Evolutionary conservation across 2,797 vertebrate genomes (phyloP).

Genomic region (Myripristis murdjan): DNA sequence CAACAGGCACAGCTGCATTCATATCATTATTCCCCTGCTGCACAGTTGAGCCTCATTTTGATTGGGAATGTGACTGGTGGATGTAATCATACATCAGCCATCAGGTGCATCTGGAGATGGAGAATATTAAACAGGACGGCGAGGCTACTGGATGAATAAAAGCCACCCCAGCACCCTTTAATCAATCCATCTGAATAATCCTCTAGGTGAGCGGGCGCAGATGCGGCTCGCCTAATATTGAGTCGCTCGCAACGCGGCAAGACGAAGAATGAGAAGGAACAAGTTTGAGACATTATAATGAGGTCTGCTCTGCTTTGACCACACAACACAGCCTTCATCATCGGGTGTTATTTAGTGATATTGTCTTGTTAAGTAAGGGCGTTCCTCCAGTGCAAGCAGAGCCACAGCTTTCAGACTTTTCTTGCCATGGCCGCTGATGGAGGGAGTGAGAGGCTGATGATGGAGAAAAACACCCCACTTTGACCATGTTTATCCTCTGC

Average conservation of each 20-base stretch:
- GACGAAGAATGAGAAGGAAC: constrained; percentile 1
- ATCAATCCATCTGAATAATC: constrained; percentile 13
- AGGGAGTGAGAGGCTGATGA: too few species aligned
- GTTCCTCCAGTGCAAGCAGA: too few species aligned
- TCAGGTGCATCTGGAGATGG: constrained; percentile 26
- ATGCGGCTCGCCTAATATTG: neutral
- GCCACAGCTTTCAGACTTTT: too few species aligned
- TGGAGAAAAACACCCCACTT: too few species aligned
- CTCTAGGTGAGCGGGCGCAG: neutral
- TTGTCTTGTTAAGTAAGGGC: too few species aligned
- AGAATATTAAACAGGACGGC: constrained; percentile 21
- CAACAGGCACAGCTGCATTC: constrained; percentile 36
- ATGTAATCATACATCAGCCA: constrained; percentile 42
- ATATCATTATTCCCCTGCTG: constrained; percentile 14
- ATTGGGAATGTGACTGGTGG: constrained; percentile 27
- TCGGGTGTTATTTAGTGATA: too few species aligned
- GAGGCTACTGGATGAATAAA: neutral
- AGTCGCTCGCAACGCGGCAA: constrained; percentile 14
- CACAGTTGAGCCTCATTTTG: constrained; percentile 36
- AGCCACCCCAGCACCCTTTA: constrained; percentile 24
- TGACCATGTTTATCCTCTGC: too few species aligned
- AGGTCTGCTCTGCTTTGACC: constrained; percentile 9
- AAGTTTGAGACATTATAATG: constrained; percentile 14
- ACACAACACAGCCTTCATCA: neutral
- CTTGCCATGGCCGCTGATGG: too few species aligned